Evolutionary conservation across 2,113 vertebrate genomes (phyloP), one percentile per base, ranked within the genome.

Genomic region (Pongo abelii): DNA sequence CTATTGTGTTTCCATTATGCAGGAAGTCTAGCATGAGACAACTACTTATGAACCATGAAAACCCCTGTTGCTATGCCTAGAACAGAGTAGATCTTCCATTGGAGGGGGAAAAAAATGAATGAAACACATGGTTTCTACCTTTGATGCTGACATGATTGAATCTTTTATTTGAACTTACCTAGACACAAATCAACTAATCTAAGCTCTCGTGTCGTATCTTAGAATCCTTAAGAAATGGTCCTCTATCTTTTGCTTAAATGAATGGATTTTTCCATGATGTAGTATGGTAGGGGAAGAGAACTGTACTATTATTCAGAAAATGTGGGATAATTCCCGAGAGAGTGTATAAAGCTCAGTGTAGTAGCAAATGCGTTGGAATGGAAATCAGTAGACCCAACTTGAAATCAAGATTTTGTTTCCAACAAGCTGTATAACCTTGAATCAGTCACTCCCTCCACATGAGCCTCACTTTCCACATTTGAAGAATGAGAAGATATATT

Each of bases 111-210:
- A 25, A 38, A 57, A 20, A 23, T 72, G 18, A 75, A 85, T 67
- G 30, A 79, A 43, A 46, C 11, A 25, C 7, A 61, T 55, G 14
- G 46, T 43, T 88, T 87, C 27, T 75, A 20, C 38, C 84, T 92
- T 75, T 59, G 38, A 57, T 35, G 13, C 5, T 48, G 25, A 52
- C 1, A 4, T 84, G 43, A 91, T 6, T 55, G 9, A 30, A 48
- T 87, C 40, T 96, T 93, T 88, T 93, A 50, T 79, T 90, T 93
- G 32, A 1, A 90, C 55, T 93, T 48, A 84, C 48, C 59, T 64
- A 48, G 48, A 89, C 30, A 69, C 38, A 74, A 67, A 83, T n/a
- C 43, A 86, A 17, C 80, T 69, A 18, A 18, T 83, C 22, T 67
- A 79, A 79, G 8, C n/a, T 89, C 12, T 55, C 6, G 27, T 96